Evolutionary conservation across 1,140 invertebrate genomes (phyloP).

Genomic region (Brachionus rotundiformis): DNA sequence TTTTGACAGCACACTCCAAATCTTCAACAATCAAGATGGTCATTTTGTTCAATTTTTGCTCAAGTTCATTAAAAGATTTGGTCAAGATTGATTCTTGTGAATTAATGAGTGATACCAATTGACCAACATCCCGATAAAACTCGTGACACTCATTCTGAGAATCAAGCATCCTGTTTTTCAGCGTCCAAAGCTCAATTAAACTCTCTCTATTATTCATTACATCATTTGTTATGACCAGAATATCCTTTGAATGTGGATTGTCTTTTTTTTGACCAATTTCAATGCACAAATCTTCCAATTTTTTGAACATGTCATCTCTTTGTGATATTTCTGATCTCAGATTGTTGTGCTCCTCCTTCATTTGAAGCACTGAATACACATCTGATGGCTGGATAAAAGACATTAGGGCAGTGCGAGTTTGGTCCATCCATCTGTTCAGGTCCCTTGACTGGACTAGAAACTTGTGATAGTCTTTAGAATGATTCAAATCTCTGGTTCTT

Average conservation of each 20-base stretch:
- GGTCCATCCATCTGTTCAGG: conserved; percentile 24
- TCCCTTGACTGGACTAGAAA: not conserved
- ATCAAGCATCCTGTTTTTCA: not conserved
- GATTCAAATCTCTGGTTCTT: not conserved
- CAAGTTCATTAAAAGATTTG: not conserved
- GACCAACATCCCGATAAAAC: conserved; percentile 17
- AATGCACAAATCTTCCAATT: conserved; percentile 13
- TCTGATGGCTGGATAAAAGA: not conserved
- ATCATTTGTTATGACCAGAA: not conserved
- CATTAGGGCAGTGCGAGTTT: not conserved
- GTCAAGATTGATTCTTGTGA: conserved; percentile 3
- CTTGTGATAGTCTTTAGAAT: not conserved
- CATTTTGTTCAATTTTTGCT: not conserved
- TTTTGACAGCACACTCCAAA: not conserved
- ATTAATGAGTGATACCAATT: not conserved
- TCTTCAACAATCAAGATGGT: not conserved
- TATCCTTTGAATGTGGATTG: not conserved
- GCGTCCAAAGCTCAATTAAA: conserved; percentile 3
- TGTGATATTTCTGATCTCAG: conserved; percentile 33
- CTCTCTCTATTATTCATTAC: conserved; percentile 1
- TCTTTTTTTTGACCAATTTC: not conserved
- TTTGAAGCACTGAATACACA: not conserved
- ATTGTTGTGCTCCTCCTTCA: not conserved
- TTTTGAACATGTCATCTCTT: conserved; percentile 29
- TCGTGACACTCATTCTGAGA: conserved; percentile 42